Base-by-base conservation (phyloP, 2,888 invertebrate species). In the Stictocephala bisonia region DNA sequence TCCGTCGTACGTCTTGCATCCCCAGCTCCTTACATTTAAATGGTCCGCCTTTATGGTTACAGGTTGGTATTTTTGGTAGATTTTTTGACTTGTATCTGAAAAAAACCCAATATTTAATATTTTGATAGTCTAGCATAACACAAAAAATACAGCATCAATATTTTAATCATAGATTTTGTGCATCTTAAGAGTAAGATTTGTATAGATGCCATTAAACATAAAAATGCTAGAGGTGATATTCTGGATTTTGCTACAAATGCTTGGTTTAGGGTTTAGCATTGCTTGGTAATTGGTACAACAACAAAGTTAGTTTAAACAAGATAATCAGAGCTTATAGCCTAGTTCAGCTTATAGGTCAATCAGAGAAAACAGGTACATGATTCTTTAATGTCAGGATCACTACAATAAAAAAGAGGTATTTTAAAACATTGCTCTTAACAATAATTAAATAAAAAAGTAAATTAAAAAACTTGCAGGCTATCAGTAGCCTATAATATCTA, bases 1-100 rank as follows among this genome's bases (percentile, higher is more conserved):
- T 71, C 41, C 26, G 22, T 18, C 41, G 15, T 22, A 71, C 22
- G 27, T 58, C 58, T 71, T 71, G 60, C 71, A 71, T 71, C 2
- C 41, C 58, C 6, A 71, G 48, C 20, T 71, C 71, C 18, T 58
- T 58, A 26, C 58, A 71, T 27, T 71, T 71, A 44, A 58, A 44
- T 58, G 58, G 35, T 53, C 56, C 70, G 11, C 20, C 70, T 53
- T 70, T 56, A 20, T 70, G 53, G 20, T 40, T 71, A 15, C 58
- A 71, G 53, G 51, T 29, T 31, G 51, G 69, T 35, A 31, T 69
- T 15, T 27, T 51, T 53, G 69, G 69, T 31, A 69, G 24, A 15
- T 18, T 53, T 35, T 69, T 51, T 11, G 53, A 40, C 13, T 1
- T 26, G 22, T 69, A 35, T 53, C 69, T 69, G 53, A 22, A 69